Conservation (phyloP, 2,113 vertebrate genomes). For the Phoenicopterus ruber region DNA sequence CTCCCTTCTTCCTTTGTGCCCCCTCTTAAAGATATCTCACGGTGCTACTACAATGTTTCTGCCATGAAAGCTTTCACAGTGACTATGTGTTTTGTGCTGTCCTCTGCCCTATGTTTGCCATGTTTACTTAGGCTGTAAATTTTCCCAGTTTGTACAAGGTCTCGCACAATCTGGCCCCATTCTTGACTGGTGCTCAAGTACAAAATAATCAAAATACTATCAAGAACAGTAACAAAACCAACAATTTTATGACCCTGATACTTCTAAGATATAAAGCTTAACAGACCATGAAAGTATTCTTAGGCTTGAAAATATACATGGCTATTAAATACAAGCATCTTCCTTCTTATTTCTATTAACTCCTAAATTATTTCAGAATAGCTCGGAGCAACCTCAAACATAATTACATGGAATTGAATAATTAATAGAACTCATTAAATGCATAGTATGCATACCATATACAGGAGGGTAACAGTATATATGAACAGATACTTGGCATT, state of each 20-base stretch:
- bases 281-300: neutral
- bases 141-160: neutral
- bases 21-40: neutral
- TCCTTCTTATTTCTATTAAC: neutral
- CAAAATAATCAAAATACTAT: neutral
- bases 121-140: neutral
- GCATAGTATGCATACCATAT: neutral
- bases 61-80: neutral
- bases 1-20: neutral
- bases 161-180: neutral
- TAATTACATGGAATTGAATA: neutral
- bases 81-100: neutral
- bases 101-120: neutral
- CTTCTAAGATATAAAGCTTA: neutral
- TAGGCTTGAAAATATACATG: neutral
- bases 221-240: neutral
- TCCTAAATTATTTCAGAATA: neutral
- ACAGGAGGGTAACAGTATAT: neutral
- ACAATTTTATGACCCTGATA: neutral
- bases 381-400: slow-evolving; percentile 8
- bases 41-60: neutral
- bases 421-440: neutral
- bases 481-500: neutral
- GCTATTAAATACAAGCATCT: neutral
- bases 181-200: neutral